These are phyloP conservation scores for Lagodon rhomboides DNA, from an alignment of 2,797 vertebrate species.

Conservation along the genomic window DNA sequence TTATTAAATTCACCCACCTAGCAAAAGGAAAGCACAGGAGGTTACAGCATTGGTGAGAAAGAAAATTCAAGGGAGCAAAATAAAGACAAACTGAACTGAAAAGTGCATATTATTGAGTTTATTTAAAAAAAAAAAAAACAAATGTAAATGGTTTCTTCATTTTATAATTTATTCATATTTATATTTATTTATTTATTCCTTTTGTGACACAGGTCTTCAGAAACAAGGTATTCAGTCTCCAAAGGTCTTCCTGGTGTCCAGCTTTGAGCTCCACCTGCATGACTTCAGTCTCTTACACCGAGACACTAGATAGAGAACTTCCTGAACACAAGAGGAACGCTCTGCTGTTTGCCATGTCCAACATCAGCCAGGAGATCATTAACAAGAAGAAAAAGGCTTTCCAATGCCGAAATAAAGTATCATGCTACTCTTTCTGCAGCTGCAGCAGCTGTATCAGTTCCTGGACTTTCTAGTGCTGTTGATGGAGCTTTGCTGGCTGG, in stretches of 20 bases:
- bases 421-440: fast-evolving
- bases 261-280: conserved; percentile 51
- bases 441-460: background rate
- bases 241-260: conserved; percentile 82
- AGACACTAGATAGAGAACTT: conserved; percentile 35
- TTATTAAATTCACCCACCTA: too few species aligned
- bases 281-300: conserved; percentile 67
- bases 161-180: too few species aligned
- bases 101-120: too few species aligned
- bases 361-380: conserved; percentile 2
- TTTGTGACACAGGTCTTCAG: conserved; percentile 4
- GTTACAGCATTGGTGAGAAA: too few species aligned
- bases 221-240: conserved; percentile 45
- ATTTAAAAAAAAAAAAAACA: too few species aligned
- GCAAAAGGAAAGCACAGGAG: too few species aligned
- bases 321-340: conserved; percentile 21
- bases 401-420: background rate
- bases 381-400: conserved; percentile 31
- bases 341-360: conserved; percentile 26
- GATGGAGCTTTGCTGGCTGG: fast-evolving
- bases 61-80: too few species aligned
- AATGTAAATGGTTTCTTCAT: too few species aligned
- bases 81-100: too few species aligned
- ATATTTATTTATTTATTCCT: too few species aligned
- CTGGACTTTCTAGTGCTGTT: background rate